These are phyloP conservation scores for Gymnoscelis rufifasciata DNA, from an alignment of 2,888 invertebrate species.

Conservation along the genomic window DNA sequence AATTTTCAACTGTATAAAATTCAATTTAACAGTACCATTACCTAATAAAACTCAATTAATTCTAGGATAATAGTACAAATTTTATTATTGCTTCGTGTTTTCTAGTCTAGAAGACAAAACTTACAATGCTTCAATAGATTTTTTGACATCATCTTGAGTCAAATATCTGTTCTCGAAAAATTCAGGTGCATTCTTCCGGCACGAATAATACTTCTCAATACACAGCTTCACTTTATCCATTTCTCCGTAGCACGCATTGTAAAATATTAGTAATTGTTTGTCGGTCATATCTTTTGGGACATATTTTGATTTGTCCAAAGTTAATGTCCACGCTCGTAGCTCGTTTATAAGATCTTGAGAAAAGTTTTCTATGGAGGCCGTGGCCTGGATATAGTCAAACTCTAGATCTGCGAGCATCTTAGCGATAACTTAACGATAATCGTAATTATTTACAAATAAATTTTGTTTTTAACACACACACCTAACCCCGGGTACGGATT, in stretches of 20 bases:
- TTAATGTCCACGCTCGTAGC: conserved; percentile 67
- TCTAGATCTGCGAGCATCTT: conserved; percentile 66
- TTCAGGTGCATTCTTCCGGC: conserved; percentile 80
- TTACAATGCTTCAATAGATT: conserved; percentile 74
- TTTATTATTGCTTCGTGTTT: too few relatives aligned
- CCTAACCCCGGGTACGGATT: conserved; percentile 31
- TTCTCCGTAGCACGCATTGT: conserved; percentile 82
- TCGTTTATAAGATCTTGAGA: conserved; percentile 69
- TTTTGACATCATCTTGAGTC: conserved; percentile 68
- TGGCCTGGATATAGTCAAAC: conserved; percentile 62
- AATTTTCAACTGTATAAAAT: too few relatives aligned
- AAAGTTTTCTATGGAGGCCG: conserved; percentile 67
- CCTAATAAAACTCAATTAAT: too few relatives aligned
- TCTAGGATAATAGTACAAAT: too few relatives aligned
- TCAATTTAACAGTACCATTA: too few relatives aligned
- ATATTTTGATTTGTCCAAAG: conserved; percentile 67
- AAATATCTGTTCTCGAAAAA: conserved; percentile 80
- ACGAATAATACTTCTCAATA: conserved; percentile 80
- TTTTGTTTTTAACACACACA: conserved; percentile 35
- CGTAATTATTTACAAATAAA: conserved; percentile 48
- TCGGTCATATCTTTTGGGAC: conserved; percentile 74
- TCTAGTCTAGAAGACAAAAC: conserved; percentile 35
- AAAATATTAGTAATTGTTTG: conserved; percentile 82
- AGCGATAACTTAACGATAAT: conserved; percentile 29
- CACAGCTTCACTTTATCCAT: conserved; percentile 80